Evolutionary conservation across 2,888 invertebrate genomes (phyloP), one percentile per base, ranked within the genome.

Genomic region (Fissipunctia ypsillon): DNA sequence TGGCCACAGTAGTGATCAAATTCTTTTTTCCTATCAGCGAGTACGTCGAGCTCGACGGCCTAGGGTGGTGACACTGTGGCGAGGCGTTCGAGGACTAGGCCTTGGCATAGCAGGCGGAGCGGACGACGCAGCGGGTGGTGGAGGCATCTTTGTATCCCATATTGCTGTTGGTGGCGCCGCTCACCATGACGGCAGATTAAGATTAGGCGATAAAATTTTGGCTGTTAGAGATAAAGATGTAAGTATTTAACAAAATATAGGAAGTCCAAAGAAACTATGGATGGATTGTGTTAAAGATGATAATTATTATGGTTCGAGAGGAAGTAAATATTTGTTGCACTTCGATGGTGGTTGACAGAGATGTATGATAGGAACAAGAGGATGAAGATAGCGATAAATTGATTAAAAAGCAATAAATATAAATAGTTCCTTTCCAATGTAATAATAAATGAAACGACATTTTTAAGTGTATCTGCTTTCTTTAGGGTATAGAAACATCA

Each of bases 211-310:
- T 92, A 95, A 96, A 89, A 96, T 96, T 89, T 90, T 96, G 85
- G 96, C 96, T 83, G 96, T 96, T 50, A 94, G 95, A 81, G 95
- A 96, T 88, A 94, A 95, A 87, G 93, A 95, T 88, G 96, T 96
- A 81, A 94, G 96, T 94, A 64, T 54, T 59, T 0, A 41, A 31
- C 2, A 45, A 45, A 16, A 31, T 52, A 1, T 9, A 38, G 31
- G 31, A 31, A 31, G 2, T 0, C 6, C 12, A n/a, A 12, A 31
- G 2, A 1, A 48, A 41, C 10, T 0, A 41, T 65, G 6, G 3
- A 31, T 28, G 28, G 0, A 31, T 25, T 41, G 3, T 38, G 4
- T n/a, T 14, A 54, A n/a, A 7, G 4, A 43, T 52, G 16, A 43
- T 31, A n/a, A n/a, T n/a, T n/a, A n/a, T n/a, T n/a, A 22, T 16